phyloP scores from a whole-genome alignment of 2,888 invertebrate species.

The Phaedon cochleariae region DNA sequence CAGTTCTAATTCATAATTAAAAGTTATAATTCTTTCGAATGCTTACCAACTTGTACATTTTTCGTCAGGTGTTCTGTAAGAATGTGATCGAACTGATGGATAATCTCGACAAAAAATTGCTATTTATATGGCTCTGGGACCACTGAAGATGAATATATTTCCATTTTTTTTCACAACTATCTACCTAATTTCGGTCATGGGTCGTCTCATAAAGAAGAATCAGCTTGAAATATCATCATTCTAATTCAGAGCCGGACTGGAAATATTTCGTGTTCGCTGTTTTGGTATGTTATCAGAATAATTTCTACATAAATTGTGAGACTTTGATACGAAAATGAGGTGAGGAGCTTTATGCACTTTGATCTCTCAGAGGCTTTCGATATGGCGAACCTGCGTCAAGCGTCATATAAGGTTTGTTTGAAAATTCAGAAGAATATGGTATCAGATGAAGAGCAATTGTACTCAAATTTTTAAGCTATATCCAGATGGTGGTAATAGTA shows the following conservation, averaged over 20 bases:
- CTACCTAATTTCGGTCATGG: background rate
- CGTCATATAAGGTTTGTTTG: too few relatives aligned
- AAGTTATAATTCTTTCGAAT: background rate
- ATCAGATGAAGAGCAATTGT: too few relatives aligned
- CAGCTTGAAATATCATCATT: background rate
- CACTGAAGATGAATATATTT: background rate
- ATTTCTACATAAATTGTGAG: too few relatives aligned
- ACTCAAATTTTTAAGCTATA: too few relatives aligned
- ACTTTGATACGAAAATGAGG: too few relatives aligned
- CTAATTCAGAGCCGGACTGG: background rate
- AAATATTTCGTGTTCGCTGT: background rate
- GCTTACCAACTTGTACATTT: background rate
- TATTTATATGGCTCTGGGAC: background rate
- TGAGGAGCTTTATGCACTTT: too few relatives aligned
- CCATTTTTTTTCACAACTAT: constrained; percentile 1
- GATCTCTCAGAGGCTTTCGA: too few relatives aligned
- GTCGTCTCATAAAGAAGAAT: background rate
- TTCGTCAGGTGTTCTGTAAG: background rate
- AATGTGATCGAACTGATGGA: background rate
- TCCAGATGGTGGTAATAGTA: too few relatives aligned
- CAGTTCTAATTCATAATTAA: too few relatives aligned
- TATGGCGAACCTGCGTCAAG: too few relatives aligned
- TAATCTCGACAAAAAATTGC: background rate
- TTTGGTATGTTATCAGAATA: too few relatives aligned
- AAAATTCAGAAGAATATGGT: too few relatives aligned